Evolutionary conservation across 2,797 vertebrate species (phyloP).

Genomic region (Acrossocheilus fasciatus): DNA sequence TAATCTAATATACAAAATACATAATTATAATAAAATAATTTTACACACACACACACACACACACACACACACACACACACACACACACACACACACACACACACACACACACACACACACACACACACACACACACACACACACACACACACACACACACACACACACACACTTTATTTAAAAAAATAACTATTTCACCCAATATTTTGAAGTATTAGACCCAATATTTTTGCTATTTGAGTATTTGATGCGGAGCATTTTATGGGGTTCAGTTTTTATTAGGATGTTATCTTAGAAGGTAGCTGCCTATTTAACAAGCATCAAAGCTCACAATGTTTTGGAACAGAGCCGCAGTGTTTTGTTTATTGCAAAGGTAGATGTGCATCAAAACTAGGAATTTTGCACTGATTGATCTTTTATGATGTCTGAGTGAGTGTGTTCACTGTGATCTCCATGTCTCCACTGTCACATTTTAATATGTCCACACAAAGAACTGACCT

Average conservation of each 20-base stretch:
- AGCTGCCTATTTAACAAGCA: not conserved
- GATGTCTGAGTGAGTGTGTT: not conserved
- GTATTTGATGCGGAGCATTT: not conserved
- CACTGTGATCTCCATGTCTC: conserved; percentile 31
- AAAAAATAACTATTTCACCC: not conserved
- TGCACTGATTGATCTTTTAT: not conserved
- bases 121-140: not conserved
- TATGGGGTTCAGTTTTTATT: not conserved
- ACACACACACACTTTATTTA: not conserved
- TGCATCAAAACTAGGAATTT: not conserved
- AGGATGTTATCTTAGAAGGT: not conserved
- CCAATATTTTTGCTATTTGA: not conserved
- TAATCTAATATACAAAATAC: not conserved
- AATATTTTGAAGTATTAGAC: not conserved
- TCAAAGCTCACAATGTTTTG: not conserved
- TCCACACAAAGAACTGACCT: conserved; percentile 34
- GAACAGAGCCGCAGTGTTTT: not conserved
- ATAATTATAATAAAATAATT: no score
- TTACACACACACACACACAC: no score
- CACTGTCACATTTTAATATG: conserved; percentile 21
- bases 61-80: not conserved
- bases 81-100: no score
- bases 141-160: no score
- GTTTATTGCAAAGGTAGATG: not conserved
- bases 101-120: not conserved